These are phyloP conservation scores for Operophtera brumata DNA, from an alignment of 2,888 invertebrate genomes.

Conservation along the genomic window DNA sequence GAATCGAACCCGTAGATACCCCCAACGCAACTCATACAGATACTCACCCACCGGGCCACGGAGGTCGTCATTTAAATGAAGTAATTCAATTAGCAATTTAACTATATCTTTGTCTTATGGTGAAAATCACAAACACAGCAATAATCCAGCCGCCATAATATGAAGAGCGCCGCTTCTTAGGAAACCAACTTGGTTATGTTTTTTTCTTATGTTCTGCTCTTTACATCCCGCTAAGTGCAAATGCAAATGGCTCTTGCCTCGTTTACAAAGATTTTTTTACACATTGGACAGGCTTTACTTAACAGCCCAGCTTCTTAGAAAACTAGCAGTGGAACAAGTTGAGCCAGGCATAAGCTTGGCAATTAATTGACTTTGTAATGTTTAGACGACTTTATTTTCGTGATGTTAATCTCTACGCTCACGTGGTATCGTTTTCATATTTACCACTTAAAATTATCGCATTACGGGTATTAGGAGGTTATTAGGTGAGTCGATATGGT, in stretches of 20 bases:
- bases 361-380: conserved; percentile 17
- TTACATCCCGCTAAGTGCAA: conserved; percentile 66
- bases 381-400: conserved; percentile 7
- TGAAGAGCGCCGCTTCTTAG: too few relatives aligned
- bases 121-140: too few relatives aligned
- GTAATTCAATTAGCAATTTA: too few relatives aligned
- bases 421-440: background rate
- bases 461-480: conserved; percentile 8
- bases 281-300: conserved; percentile 59
- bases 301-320: conserved; percentile 49
- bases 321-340: conserved; percentile 35
- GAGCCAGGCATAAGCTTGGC: conserved; percentile 17
- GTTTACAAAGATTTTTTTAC: conserved; percentile 71
- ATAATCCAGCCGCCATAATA: too few relatives aligned
- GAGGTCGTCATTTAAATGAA: too few relatives aligned
- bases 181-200: background rate
- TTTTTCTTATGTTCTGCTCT: conserved; percentile 55
- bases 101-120: too few relatives aligned
- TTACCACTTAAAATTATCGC: conserved; percentile 6
- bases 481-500: conserved; percentile 1
- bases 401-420: background rate
- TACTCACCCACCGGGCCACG: too few relatives aligned
- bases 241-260: conserved; percentile 71
- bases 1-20: too few relatives aligned
- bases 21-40: too few relatives aligned